Evolutionary conservation across 2,797 vertebrate genomes (phyloP).

Genomic region (Lindbergichthys nudifrons): DNA sequence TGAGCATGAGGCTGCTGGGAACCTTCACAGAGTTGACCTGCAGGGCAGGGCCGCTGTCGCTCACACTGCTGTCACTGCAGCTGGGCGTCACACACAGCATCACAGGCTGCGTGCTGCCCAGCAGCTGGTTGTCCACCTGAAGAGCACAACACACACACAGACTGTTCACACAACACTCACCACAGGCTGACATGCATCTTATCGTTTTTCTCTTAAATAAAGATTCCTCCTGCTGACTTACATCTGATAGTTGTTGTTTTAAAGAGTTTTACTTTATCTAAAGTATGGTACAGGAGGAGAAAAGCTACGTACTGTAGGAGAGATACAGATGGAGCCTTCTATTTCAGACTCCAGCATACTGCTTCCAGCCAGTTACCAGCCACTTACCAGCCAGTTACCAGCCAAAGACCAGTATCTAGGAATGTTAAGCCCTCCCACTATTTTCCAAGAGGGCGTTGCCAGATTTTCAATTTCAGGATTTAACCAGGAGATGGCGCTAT

Average conservation of each 20-base stretch:
- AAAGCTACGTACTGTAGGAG: neutral
- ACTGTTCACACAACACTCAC: neutral
- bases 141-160: neutral
- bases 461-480: too few species aligned
- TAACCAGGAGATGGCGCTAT: too few species aligned
- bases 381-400: too few species aligned
- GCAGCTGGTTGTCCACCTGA: conserved; percentile 97
- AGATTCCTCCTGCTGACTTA: neutral
- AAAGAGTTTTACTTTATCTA: too few species aligned
- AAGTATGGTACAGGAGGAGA: neutral
- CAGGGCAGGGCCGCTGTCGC: conserved; percentile 89
- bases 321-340: too few species aligned
- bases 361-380: too few species aligned
- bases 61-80: conserved; percentile 82
- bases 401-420: too few species aligned
- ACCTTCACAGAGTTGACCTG: conserved; percentile 95
- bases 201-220: neutral
- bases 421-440: too few species aligned
- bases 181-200: neutral
- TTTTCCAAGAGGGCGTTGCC: too few species aligned
- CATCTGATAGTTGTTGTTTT: too few species aligned
- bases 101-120: conserved; percentile 94
- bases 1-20: conserved; percentile 93
- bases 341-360: too few species aligned
- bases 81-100: conserved; percentile 92